Evolutionary conservation across 1,140 invertebrate species (phyloP), one percentile per base, ranked within the genome.

Genomic region (Cydia amplana): DNA sequence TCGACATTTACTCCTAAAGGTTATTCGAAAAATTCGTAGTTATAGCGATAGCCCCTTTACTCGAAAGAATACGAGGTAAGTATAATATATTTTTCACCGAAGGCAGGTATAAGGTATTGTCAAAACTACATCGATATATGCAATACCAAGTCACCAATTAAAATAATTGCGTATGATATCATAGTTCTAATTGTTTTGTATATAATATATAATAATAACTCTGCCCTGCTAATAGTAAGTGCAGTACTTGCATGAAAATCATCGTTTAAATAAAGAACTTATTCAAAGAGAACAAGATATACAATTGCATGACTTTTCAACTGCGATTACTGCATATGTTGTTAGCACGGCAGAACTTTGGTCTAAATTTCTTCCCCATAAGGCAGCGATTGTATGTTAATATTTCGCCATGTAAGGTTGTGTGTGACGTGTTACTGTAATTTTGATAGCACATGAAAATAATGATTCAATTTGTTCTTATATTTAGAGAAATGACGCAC

Each of bases 1-100:
- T 73, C 76, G 79, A 73, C 74, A 78, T 81, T 81, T 81, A 40
- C 63, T 63, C 16, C 72, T 40, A 79, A 79, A 79, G 78, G 78
- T 79, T 75, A 49, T 74, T 72, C 32, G 73, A 76, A 36, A 76
- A 64, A 74, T 60, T 40, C 12, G 12, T 14, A 46, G 43, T 46
- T 16, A 20, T 51, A 46, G 55, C 75, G 74, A 51, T 7, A 18
- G 16, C n/a, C 49, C 10, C 10, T 3, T 51, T 2, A 51, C 16
- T 51, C 0, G 16, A 51, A 18, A 12, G 4, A n/a, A 18, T 51
- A 51, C 16, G 16, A 51, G 40, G 40, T 51, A 51, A 1, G 14
- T n/a, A 5, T 12, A 14, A 46, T 46, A 46, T 51, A 18, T 51
- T 51, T 51, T 51, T 51, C 1, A 51, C 16, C 18, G 4, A 18